These are phyloP conservation scores for Hydrozoanthus tunicans DNA, from an alignment of 64 coral and sea anemone species.

Conservation along the genomic window DNA sequence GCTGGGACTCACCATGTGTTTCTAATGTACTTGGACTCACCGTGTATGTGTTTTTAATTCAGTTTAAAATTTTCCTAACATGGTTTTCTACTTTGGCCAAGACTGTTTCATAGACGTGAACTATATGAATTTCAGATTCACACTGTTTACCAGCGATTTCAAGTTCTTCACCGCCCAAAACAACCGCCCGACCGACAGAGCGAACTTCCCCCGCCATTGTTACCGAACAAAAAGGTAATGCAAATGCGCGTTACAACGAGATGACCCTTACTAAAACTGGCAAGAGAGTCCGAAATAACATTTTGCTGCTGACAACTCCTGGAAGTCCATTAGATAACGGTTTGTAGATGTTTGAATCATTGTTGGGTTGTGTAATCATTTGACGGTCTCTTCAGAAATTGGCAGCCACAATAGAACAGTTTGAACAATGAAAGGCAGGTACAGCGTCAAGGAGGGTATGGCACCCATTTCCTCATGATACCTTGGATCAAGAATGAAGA, in stretches of 20 bases:
- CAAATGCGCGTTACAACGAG: neutral
- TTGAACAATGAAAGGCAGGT: neutral
- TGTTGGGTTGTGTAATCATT: neutral
- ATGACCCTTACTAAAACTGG: neutral
- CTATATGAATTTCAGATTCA: neutral
- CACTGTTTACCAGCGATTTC: neutral
- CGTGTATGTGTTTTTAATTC: too few relatives aligned
- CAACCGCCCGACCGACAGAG: neutral
- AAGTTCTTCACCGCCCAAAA: neutral
- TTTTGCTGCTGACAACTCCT: neutral
- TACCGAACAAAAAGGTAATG: slow-evolving; percentile 11
- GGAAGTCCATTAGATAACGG: neutral
- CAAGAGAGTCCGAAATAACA: neutral
- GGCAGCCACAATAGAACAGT: neutral
- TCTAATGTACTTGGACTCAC: too few relatives aligned
- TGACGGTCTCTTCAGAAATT: too few relatives aligned
- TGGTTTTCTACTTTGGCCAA: too few relatives aligned
- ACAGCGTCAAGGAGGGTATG: too few relatives aligned
- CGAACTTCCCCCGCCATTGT: neutral
- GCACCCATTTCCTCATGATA: too few relatives aligned
- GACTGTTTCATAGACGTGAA: too few relatives aligned
- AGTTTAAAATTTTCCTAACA: too few relatives aligned
- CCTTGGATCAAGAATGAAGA: too few relatives aligned
- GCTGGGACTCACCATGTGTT: too few relatives aligned
- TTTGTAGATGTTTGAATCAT: neutral